Base-by-base conservation (phyloP, 2,888 invertebrate species). In the Eudemis profundana region DNA sequence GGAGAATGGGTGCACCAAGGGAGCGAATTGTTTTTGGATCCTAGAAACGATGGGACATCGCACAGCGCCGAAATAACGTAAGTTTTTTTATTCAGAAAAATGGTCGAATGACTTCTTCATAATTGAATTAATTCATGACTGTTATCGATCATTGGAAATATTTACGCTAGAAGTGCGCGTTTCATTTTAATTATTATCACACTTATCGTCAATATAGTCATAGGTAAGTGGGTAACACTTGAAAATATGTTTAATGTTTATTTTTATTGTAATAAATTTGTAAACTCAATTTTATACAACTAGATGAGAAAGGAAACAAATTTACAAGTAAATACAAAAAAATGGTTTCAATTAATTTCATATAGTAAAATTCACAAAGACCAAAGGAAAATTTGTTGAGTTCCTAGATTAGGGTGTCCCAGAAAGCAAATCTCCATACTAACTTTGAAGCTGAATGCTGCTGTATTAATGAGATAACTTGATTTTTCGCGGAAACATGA, bases 1-100 rank as follows among this genome's bases (percentile, higher is more conserved):
- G 86, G 85, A 5, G 78, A 77, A 66, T 94, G 93, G 93, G 79
- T 87, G 68, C 93, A 94, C 76, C 93, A 93, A 77, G 94, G 94
- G 38, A 75, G 75, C 36, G 78, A 87, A 46, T 71, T 93, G 75
- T 87, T 76, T 76, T 77, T 93, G 71, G 84, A 89, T 38, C 85
- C 84, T 3, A 75, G 72, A 69, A 75, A 71, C 42, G 82, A 81
- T 70, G 70, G 59, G 14, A 53, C 63, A 19, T 51, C 67, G 23
- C 67, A 44, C 19, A 44, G 60, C 49, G 60, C 56, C 10, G 60
- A 57, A 3, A 36, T 49, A 44, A 17, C 8, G 68, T 67, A 49
- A 65, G 65, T 65, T 7, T 21, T 59, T 38, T 10, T 27, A 7
- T 17, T 33, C 8, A 10, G 33, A 1, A 44, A 60, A 49, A 36